Evolutionary conservation across 2,797 vertebrate genomes (phyloP).

Genomic region (Danio choprae): DNA sequence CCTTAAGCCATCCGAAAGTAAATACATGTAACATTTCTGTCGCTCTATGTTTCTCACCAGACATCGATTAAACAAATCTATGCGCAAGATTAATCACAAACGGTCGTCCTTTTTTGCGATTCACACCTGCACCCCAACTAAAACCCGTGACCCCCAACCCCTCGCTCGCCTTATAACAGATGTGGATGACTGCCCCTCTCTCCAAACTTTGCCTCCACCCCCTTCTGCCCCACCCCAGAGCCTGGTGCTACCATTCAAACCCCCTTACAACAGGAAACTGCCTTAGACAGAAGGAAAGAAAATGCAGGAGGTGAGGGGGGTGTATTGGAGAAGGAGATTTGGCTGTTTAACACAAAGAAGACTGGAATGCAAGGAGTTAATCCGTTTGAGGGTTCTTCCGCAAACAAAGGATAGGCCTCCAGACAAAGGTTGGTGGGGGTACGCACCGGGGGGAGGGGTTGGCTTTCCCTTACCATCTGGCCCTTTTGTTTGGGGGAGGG

Average conservation of each 20-base stretch:
- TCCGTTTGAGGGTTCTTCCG: constrained; percentile 80
- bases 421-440: constrained; percentile 82
- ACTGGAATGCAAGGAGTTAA: constrained; percentile 85
- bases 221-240: constrained; percentile 50
- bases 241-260: constrained; percentile 50
- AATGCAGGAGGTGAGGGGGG: constrained; percentile 59
- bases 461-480: constrained; percentile 83
- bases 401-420: constrained; percentile 83
- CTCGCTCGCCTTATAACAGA: constrained; percentile 73
- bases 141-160: constrained; percentile 64
- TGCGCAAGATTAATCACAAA: constrained; percentile 69
- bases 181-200: constrained; percentile 76
- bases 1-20: constrained; percentile 38
- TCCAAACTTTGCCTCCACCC: constrained; percentile 44
- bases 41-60: constrained; percentile 50
- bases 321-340: constrained; percentile 69
- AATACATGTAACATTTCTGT: not conserved
- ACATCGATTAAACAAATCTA: constrained; percentile 74
- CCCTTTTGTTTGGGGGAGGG: constrained; percentile 81
- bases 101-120: constrained; percentile 75
- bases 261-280: constrained; percentile 72
- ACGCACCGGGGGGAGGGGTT: constrained; percentile 61
- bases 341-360: constrained; percentile 85
- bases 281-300: constrained; percentile 51
- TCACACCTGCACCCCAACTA: constrained; percentile 74